phyloP scores from a whole-genome alignment of 2,888 invertebrate species.

The Nemurella pictetii region DNA sequence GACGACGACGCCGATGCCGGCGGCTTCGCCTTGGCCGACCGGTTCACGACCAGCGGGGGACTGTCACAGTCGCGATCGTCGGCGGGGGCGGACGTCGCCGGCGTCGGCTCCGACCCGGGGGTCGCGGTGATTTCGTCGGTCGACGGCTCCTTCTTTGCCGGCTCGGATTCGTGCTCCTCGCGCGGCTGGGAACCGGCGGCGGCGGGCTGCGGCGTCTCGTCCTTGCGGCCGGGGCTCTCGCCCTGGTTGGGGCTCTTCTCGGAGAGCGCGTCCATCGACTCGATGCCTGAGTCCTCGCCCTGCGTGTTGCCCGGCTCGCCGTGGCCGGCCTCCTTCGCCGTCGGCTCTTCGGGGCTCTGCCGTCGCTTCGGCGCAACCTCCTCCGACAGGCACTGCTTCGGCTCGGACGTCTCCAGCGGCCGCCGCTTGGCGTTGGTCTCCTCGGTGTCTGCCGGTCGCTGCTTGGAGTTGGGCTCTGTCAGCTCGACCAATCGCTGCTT shows the following conservation, averaged over 20 bases:
- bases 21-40: background rate
- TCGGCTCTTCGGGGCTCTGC: conserved; percentile 8
- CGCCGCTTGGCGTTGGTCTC: conserved; percentile 64
- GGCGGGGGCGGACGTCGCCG: background rate
- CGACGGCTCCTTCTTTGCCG: background rate
- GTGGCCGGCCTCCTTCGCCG: conserved; percentile 9
- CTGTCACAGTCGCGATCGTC: conserved; percentile 3
- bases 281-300: conserved; percentile 89
- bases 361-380: conserved; percentile 19
- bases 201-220: conserved; percentile 42
- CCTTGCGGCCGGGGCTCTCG: conserved; percentile 50
- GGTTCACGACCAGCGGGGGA: background rate
- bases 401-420: conserved; percentile 50
- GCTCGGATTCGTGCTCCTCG: background rate
- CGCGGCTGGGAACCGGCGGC: background rate
- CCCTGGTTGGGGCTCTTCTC: conserved; percentile 90
- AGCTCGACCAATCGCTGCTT: conserved; percentile 60
- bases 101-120: background rate
- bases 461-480: conserved; percentile 61
- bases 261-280: conserved; percentile 91
- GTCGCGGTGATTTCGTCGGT: background rate
- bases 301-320: conserved; percentile 53
- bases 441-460: conserved; percentile 57
- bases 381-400: background rate
- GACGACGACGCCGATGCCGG: conserved; percentile 35